phyloP scores from a whole-genome alignment of 2,797 vertebrate genomes.

The Ciconia nigra region DNA sequence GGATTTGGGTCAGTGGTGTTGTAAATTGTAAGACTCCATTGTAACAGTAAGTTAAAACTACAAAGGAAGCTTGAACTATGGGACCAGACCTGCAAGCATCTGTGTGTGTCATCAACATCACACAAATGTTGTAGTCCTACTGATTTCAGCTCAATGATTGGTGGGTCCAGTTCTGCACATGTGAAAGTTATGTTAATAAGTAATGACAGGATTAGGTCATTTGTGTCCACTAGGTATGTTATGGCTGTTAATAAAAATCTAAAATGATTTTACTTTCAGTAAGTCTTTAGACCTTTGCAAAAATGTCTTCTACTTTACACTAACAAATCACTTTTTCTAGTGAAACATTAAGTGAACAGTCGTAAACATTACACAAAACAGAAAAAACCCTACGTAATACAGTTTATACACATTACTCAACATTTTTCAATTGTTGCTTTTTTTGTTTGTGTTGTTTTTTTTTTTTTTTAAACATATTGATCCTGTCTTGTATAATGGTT shows the following conservation, averaged over 20 bases:
- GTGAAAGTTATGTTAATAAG: background rate
- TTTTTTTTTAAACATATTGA: constrained; percentile 70
- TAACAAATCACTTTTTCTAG: constrained; percentile 70
- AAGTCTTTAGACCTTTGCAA: constrained; percentile 30
- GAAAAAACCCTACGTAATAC: constrained; percentile 54
- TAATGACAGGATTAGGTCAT: background rate
- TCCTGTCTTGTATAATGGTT: constrained; percentile 80
- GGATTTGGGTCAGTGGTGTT: background rate
- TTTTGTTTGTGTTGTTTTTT: constrained; percentile 70
- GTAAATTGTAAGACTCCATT: background rate
- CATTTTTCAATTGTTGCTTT: constrained; percentile 79
- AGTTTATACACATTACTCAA: constrained; percentile 80
- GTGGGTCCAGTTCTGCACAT: background rate
- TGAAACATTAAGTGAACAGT: constrained; percentile 71
- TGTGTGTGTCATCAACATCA: background rate
- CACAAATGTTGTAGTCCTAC: background rate
- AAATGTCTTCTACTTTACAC: constrained; percentile 41
- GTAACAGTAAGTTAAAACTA: background rate
- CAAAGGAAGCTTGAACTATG: background rate
- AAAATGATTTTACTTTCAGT: background rate
- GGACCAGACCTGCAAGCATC: background rate
- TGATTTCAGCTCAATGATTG: background rate
- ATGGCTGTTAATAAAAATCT: constrained; percentile 37
- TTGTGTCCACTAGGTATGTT: background rate
- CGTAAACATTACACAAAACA: constrained; percentile 67